Evolutionary conservation across 2,113 vertebrate genomes (phyloP), one percentile per base, ranked within the genome.

Genomic region (Prolemur simus): DNA sequence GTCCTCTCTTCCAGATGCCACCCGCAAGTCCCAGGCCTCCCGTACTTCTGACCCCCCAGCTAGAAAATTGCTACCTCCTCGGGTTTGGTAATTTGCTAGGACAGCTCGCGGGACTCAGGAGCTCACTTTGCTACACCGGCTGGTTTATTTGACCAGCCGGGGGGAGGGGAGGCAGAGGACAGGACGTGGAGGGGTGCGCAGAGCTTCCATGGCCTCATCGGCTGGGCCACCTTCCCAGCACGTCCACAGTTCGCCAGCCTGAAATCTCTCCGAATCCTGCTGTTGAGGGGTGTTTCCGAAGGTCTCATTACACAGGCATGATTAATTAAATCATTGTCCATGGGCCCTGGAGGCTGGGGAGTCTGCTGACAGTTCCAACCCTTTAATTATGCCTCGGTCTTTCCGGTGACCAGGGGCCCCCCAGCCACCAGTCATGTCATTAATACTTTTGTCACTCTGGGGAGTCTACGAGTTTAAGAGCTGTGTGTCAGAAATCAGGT

Each of bases 101-200:
- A 49, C 23, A 52, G 39, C 39, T 73, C 34, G 29, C 27, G 91
- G 82, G 87, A 69, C 12, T 23, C 47, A 76, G 58, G 49, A 52
- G 45, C 76, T 47, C 18, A 27, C 7, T 84, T 21, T 6, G 29
- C 45, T 37, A 10, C 47, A 29, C 21, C 63, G 58, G 29, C 63
- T 66, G 5, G 14, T 52, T 56, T n/a, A 42, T 34, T 64, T 0
- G 64, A 29, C 12, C 6, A 42, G 32, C 32, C 87, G 39, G 76
- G 49, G 14, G 42, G 58, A 77, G 64, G 87, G 18, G 81, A 18
- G 11, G 21, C 6, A 1, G 1, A 56, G 42, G 29, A 14, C 37
- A 60, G 66, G 17, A 6, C 29, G 0, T 14, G 6, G 77, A 42
- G 39, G 39, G 11, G 2, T 49, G 8, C 21, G 7, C 0, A 2